Evolutionary conservation across 2,797 vertebrate genomes (phyloP), one percentile per base, ranked within the genome.

Genomic region (Acrocephalus scirpaceus): DNA sequence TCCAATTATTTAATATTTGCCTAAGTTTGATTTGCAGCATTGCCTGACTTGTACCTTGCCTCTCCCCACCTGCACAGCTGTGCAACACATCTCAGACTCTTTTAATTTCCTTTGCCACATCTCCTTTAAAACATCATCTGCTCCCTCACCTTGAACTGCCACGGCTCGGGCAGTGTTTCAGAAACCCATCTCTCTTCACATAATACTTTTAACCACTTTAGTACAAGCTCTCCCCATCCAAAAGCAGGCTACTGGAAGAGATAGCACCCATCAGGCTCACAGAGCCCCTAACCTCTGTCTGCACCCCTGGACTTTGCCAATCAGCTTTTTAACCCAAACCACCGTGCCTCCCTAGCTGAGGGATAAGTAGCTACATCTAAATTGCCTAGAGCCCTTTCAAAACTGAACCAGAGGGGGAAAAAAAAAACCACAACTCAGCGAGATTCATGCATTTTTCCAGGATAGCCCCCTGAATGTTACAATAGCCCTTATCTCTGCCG

Each of bases 401-500:
- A 80, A 77, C 40, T 2, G 38, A 88, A 44, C 10, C 54, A 12
- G 54, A 48, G 58, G 0, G 12, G 0, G 22, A 8, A 51, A 30
- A 8, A 51, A 30, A 27, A 27, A n/a, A 51, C 36, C 10, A 32
- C 44, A 56, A 9, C 34, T 36, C 72, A 65, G 48, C 67, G 64
- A 56, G 77, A 74, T 77, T 94, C 81, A 77, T 53, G 54, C n/a
- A 58, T 92, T 95, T 95, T 90, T 77, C 84, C 60, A 86, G 93
- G 87, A 77, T 42, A 95, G 93, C 83, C 34, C 78, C 75, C 81
- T 80, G 78, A 88, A 58, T 5, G 2, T 72, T 93, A 91, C 88
- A 94, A 77, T 75, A 58, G n/a, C 76, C 89, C 87, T 96, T 95
- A 95, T 96, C 94, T 91, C 91, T 72, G 42, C 85, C 13, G 2